Conservation (phyloP, 2,888 invertebrate species). For the Dryobota labecula region DNA sequence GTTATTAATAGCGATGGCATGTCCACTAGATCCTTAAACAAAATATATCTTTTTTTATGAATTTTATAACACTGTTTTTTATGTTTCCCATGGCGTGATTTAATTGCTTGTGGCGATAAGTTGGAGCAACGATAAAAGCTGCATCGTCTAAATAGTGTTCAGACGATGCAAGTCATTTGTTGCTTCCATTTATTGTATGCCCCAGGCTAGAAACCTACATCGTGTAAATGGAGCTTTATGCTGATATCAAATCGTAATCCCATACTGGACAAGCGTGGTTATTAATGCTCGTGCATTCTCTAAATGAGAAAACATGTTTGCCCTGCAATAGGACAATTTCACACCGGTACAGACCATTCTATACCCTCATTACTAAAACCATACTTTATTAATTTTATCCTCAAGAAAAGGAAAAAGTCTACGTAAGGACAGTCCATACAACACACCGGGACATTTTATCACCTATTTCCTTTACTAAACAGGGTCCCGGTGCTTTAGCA, state of each 20-base stretch:
- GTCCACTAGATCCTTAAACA: too few species aligned
- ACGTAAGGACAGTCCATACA: slow-evolving; percentile 36
- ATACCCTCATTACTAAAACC: slow-evolving; percentile 11
- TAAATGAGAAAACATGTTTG: background rate
- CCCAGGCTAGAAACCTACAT: too few species aligned
- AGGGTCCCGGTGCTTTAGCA: slow-evolving; percentile 47
- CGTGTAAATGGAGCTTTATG: too few species aligned
- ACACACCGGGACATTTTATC: slow-evolving; percentile 44
- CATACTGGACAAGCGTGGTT: background rate
- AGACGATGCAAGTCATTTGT: too few species aligned
- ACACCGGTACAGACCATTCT: background rate
- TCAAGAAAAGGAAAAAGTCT: slow-evolving; percentile 13
- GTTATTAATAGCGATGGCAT: too few species aligned
- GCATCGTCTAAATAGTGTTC: too few species aligned
- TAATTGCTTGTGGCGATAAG: too few species aligned
- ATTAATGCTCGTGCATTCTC: background rate
- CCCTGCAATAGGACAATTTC: background rate
- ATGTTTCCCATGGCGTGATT: too few species aligned
- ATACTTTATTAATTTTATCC: slow-evolving; percentile 19
- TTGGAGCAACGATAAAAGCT: too few species aligned
- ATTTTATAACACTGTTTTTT: too few species aligned
- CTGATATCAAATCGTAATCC: background rate
- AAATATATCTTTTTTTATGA: too few species aligned
- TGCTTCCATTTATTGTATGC: too few species aligned
- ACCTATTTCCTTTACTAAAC: slow-evolving; percentile 53